A percentile compares a stretch with the other conserved stretches of the same genome.
These are phyloP conservation scores for Notarius quadriscutis DNA, from an alignment of 2,113 vertebrate genomes.

Conservation along the genomic window DNA sequence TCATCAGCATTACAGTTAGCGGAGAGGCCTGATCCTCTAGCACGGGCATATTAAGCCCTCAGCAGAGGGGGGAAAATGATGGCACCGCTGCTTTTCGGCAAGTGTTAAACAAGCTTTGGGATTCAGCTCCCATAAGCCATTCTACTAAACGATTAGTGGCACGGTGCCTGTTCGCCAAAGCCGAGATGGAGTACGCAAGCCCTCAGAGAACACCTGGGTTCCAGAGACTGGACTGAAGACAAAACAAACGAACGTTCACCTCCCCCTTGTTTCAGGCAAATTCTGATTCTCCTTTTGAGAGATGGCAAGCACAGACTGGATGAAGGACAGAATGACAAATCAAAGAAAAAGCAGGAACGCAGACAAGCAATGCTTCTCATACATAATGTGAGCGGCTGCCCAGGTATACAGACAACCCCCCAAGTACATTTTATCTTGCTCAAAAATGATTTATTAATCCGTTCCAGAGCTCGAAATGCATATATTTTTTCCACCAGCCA, in stretches of 20 bases:
- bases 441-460: neutral
- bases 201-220: conserved; percentile 60
- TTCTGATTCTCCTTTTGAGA: conserved; percentile 39
- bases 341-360: neutral
- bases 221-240: conserved; percentile 53
- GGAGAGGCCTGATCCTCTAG: conserved; percentile 32
- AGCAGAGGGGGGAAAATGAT: conserved; percentile 36
- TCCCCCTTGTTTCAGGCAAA: conserved; percentile 51
- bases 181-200: conserved; percentile 30
- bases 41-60: conserved; percentile 34
- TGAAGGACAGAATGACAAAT: neutral
- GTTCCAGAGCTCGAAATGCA: neutral
- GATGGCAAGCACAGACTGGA: neutral
- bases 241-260: conserved; percentile 56
- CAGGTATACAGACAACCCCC: neutral
- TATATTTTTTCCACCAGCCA: no score
- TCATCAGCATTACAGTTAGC: conserved; percentile 9
- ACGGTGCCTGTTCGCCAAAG: conserved; percentile 45
- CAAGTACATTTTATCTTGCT: no score
- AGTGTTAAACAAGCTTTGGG: conserved; percentile 53
- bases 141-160: conserved; percentile 51
- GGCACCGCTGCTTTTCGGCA: conserved; percentile 40
- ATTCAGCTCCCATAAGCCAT: conserved; percentile 53
- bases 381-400: neutral
- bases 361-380: no score